phyloP scores from a whole-genome alignment of 2,888 invertebrate species.

The Syrphus vitripennis region DNA sequence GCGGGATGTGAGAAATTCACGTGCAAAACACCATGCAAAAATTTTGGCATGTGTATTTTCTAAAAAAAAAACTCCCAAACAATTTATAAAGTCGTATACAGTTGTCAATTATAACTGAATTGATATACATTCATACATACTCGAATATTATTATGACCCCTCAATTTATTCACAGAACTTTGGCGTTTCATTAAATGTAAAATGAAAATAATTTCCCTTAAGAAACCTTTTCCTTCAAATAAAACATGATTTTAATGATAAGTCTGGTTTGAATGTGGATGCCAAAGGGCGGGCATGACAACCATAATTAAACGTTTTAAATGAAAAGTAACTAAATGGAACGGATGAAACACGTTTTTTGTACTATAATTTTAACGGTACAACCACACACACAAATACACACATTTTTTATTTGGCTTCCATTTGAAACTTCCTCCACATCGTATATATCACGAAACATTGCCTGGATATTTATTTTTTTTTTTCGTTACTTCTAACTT shows the following conservation, averaged over 20 bases:
- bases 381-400: not conserved
- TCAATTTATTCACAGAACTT: not conserved
- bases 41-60: too few species aligned
- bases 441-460: conserved; percentile 17
- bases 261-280: not conserved
- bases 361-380: not conserved
- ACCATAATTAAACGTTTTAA: conserved; percentile 1
- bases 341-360: not conserved
- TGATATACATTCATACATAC: too few species aligned
- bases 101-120: not conserved
- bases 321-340: conserved; percentile 9
- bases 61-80: too few species aligned
- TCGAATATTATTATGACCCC: not conserved
- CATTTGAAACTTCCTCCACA: conserved; percentile 25
- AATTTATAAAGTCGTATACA: not conserved
- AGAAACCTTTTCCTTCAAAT: not conserved
- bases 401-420: conserved; percentile 22
- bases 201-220: not conserved
- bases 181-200: not conserved
- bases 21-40: too few species aligned
- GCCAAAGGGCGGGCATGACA: not conserved
- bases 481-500: conserved; percentile 43
- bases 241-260: not conserved
- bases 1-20: not conserved
- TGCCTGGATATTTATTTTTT: conserved; percentile 28